These are phyloP conservation scores for Melanchra persicariae DNA, from an alignment of 2,888 invertebrate species.

Conservation along the genomic window DNA sequence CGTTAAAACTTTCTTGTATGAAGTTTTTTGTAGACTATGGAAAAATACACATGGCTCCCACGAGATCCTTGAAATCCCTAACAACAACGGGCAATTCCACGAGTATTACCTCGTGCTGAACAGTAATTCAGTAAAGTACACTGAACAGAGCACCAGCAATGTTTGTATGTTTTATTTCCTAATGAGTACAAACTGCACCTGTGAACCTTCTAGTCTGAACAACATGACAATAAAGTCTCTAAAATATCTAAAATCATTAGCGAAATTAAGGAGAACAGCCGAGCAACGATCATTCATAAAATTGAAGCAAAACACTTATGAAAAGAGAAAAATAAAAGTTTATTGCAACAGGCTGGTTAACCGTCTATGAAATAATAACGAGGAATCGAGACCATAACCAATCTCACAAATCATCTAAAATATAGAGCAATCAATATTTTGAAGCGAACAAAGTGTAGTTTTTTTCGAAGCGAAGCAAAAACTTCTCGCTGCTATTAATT, in stretches of 20 bases:
- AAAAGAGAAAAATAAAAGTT: conserved; percentile 15
- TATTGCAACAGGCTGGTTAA: conserved; percentile 25
- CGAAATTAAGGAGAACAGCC: conserved; percentile 1
- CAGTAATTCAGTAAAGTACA: not conserved
- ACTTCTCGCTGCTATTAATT: conserved; percentile 65
- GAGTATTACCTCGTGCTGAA: not conserved
- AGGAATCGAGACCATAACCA: conserved; percentile 51
- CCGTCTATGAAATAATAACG: conserved; percentile 44
- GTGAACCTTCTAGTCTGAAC: not conserved
- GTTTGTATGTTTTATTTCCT: conserved; percentile 5
- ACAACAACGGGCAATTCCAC: not conserved
- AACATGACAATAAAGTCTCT: not conserved
- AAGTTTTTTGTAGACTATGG: conserved; percentile 8
- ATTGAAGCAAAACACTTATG: conserved; percentile 5
- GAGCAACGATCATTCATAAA: conserved; percentile 5
- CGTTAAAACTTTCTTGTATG: not conserved
- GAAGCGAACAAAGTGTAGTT: conserved; percentile 39
- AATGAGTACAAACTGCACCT: not conserved
- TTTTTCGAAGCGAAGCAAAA: conserved; percentile 39
- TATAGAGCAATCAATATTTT: conserved; percentile 52
- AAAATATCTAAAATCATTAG: not conserved
- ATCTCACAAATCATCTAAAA: conserved; percentile 46
- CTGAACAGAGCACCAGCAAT: not conserved
- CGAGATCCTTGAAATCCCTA: not conserved
- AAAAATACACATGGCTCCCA: not conserved